Evolutionary conservation across 2,797 vertebrate species (phyloP).

Genomic region (Gymnocypris eckloni): DNA sequence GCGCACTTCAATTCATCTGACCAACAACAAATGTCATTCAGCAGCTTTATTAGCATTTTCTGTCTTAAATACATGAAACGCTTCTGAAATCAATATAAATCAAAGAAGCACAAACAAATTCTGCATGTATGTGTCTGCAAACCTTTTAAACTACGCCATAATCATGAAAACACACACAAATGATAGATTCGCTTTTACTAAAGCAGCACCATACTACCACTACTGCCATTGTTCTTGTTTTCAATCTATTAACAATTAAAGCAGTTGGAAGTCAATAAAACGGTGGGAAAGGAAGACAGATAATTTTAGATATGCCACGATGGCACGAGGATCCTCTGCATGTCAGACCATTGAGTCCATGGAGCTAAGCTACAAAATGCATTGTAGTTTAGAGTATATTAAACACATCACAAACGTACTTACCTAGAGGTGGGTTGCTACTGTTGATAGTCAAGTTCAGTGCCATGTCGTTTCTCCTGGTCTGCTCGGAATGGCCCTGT

Average conservation of each 20-base stretch:
- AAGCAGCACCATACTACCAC: background rate
- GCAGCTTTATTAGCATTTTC: too few species aligned
- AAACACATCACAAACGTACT: slow-evolving; percentile 28
- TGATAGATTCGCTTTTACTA: background rate
- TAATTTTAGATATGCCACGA: slow-evolving; percentile 51
- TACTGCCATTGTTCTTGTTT: background rate
- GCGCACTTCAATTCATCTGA: background rate
- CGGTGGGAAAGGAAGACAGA: background rate
- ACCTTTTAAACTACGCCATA: background rate
- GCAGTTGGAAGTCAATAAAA: background rate
- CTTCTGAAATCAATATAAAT: background rate
- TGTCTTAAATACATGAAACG: background rate
- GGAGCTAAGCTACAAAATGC: background rate
- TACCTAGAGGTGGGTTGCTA: slow-evolving; percentile 79
- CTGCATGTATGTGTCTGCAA: background rate
- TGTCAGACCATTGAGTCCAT: background rate
- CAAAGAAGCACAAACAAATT: background rate
- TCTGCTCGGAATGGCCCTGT: background rate
- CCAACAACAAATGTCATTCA: slow-evolving; percentile 1
- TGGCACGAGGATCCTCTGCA: slow-evolving; percentile 25
- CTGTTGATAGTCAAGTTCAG: slow-evolving; percentile 78
- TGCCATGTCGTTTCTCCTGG: slow-evolving; percentile 69
- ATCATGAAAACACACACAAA: background rate
- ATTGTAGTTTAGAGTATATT: background rate
- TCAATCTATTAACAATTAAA: background rate